Percentiles rank a stretch among this genome's conserved stretches.
Conservation (phyloP, 2,888 invertebrate species). For the Noctua janthina region DNA sequence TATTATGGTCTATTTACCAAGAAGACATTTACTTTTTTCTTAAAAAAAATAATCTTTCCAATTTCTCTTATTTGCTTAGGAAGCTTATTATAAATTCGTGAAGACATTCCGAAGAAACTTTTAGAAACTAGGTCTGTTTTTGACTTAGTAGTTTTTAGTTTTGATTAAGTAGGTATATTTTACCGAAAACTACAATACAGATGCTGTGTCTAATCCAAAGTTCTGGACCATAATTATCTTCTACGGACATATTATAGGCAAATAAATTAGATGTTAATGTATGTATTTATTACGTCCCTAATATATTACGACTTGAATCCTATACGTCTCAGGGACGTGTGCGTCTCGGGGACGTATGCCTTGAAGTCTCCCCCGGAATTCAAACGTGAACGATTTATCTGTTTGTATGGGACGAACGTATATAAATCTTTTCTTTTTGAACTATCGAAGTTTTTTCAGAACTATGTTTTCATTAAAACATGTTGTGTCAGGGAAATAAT, state of each 20-base stretch:
- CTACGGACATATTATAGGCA: not conserved
- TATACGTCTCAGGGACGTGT: not conserved
- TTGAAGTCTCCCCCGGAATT: slow-evolving; percentile 8
- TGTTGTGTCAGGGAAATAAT: not conserved
- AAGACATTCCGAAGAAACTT: no score
- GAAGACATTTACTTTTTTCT: no score
- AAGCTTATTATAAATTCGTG: no score
- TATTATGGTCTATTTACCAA: no score
- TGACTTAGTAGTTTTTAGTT: no score
- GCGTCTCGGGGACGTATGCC: not conserved
- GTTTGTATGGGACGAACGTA: slow-evolving; percentile 10
- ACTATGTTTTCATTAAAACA: not conserved
- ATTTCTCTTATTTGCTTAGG: no score
- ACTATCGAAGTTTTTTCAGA: not conserved
- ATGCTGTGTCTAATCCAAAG: not conserved
- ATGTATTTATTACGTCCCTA: slow-evolving; percentile 26
- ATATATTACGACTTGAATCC: slow-evolving; percentile 42
- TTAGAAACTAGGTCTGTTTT: no score
- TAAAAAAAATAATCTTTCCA: no score
- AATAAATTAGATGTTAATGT: slow-evolving; percentile 47
- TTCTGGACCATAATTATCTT: not conserved
- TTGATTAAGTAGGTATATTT: not conserved
- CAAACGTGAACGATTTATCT: slow-evolving; percentile 45
- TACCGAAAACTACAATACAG: not conserved
- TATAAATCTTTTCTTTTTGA: slow-evolving; percentile 29